Base-by-base conservation (phyloP, 2,888 invertebrate species). In the Drosophila robusta region DNA sequence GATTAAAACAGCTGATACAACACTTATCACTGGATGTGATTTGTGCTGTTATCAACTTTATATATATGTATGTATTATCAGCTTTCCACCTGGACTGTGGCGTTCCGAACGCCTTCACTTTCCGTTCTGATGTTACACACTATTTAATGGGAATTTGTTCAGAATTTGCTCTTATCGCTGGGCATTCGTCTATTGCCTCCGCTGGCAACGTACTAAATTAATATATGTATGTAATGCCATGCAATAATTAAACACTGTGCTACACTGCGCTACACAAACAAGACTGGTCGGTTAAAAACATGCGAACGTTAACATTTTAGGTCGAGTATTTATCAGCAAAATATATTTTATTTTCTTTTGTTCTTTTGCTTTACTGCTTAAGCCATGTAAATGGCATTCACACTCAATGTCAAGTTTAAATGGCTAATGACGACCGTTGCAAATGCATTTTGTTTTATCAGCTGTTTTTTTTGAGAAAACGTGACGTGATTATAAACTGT, bases 121-220 rank as follows among this genome's bases (percentile, higher is more conserved):
- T 75, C 14, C 26, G 14, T 29, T 29, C 63, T 12, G 58, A 22
- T 58, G 41, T 55, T 51, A 47, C 46, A 49, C 18, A 29, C 44
- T 55, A 50, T 55, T 46, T 45, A 64, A 26, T 58, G 16, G 18
- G 29, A 56, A 34, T 67, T 18, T 9, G 3, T 8, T 14, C 16
- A 29, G 5, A 6, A 26, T 38, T 34, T 12, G 38, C 18, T 62
- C 57, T 71, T 79, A 82, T 75, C 65, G 52, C 47, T 41, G 24
- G 14, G 60, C 77, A 74, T 38, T 76, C 52, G 60, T 52, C 80
- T 62, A 39, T 58, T 44, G 47, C 36, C 58, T 34, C 14, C 38
- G 64, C 51, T 63, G 62, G 68, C 60, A 42, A 12, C 44, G 47
- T 58, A 71, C 57, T 82, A 65, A 72, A 72, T 69, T 39, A 22